Base-by-base conservation (phyloP, 2,113 vertebrate genomes). In the Oriolus oriolus region DNA sequence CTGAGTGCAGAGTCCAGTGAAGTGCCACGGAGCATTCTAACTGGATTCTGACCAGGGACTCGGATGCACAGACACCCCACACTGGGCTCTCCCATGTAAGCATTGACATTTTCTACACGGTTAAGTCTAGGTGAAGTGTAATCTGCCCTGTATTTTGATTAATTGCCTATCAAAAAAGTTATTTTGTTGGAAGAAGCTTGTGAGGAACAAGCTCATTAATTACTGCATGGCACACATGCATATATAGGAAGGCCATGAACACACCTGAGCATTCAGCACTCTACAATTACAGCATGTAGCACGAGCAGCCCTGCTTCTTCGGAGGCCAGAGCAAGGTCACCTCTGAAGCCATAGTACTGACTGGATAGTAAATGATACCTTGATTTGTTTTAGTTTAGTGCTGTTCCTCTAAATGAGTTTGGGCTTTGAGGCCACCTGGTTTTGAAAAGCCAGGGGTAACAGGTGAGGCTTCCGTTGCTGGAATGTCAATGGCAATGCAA, bases 1-100 rank as follows among this genome's bases (percentile, higher is more conserved):
- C 60, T 60, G 23, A 13, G 16, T 30, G 21, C 11, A 42, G 28
- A 65, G 35, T 56, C 54, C 21, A 39, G 0, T 24, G 41, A 16
- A 65, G 9, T n/a, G 35, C 47, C n/a, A 44, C 0, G 1, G n/a
- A 27, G 7, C 13, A 31, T 28, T 35, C 27, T 73, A 70, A 21
- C 7, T 12, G 37, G 42, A 17, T 53, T 70, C 60, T 90, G 50
- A 39, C 11, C 4, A n/a, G 44, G 10, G 12, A 28, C 37, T 84
- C 0, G 0, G 33, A 24, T 18, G 42, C 18, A 24, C 6, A 41
- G 16, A 24, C 31, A 54, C 3, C 8, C 23, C 18, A 61, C 19
- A 15, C 14, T 23, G 18, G 26, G 27, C 27, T 87, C 9, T 81
- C 26, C 44, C 63, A 73, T 0, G 3, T 33, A 42, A 89, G 84